These are phyloP conservation scores for Xenentodon cancila DNA, from an alignment of 2,797 vertebrate genomes.

Conservation along the genomic window DNA sequence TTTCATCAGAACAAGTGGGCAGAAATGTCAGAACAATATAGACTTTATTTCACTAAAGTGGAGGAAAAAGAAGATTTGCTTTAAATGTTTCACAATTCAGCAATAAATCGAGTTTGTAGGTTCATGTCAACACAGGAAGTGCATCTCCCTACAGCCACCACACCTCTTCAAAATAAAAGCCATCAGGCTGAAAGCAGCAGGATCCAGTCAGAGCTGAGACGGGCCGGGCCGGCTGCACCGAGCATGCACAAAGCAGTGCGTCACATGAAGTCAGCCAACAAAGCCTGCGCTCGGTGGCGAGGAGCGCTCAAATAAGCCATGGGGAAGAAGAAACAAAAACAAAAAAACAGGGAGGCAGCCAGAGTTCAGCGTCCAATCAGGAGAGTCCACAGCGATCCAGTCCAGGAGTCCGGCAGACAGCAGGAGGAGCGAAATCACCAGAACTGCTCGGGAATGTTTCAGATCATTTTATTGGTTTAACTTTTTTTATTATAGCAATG, in stretches of 20 bases:
- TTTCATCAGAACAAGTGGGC: conserved; percentile 20
- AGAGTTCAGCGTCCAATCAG: conserved; percentile 48
- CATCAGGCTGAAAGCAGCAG: conserved; percentile 2
- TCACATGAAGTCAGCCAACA: no score
- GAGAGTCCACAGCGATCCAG: conserved; percentile 27
- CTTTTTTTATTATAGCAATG: conserved; percentile 90
- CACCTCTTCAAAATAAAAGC: conserved; percentile 57
- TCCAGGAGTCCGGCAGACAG: conserved; percentile 41
- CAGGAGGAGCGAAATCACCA: conserved; percentile 73
- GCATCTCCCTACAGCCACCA: conserved; percentile 32
- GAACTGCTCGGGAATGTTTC: conserved; percentile 88
- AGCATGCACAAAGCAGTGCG: conserved; percentile 1
- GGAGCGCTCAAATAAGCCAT: no score
- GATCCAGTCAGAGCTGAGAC: not conserved
- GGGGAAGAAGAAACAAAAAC: conserved; percentile 14
- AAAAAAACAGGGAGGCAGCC: conserved; percentile 22
- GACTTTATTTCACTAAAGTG: conserved; percentile 79
- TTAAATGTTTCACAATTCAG: conserved; percentile 74
- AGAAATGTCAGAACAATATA: conserved; percentile 77
- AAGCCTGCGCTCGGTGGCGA: no score
- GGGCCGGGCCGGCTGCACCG: not conserved
- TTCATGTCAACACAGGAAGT: conserved; percentile 66
- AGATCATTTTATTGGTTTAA: conserved; percentile 89
- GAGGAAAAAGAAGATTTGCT: conserved; percentile 75
- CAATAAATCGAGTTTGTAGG: conserved; percentile 51